A percentile compares a stretch with the other conserved stretches of the same genome.
Conservation (phyloP, 2,888 invertebrate species). For the Luperina testacea region DNA sequence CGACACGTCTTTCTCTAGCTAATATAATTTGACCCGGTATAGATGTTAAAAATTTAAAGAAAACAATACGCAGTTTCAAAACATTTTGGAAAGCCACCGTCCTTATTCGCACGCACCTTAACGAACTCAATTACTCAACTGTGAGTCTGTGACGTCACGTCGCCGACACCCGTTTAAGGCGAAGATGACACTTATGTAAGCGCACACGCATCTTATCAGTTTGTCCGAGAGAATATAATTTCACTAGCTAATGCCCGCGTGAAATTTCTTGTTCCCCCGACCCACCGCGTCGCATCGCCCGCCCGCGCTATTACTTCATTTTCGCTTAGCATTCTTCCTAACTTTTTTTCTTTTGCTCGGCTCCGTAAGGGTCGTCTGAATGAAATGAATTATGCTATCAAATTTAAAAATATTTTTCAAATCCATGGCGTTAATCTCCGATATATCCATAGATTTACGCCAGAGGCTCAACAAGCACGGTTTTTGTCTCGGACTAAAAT, state of each 20-base stretch:
- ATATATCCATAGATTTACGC: no score
- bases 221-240: neutral
- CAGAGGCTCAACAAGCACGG: no score
- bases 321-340: no score
- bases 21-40: neutral
- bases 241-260: neutral
- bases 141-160: slow-evolving; percentile 41
- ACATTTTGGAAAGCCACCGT: slow-evolving; percentile 48
- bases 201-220: neutral
- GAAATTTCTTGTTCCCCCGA: no score
- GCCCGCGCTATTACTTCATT: no score
- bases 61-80: slow-evolving; percentile 43
- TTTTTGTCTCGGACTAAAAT: no score
- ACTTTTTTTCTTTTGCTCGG: no score
- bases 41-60: neutral
- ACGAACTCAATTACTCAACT: slow-evolving; percentile 39
- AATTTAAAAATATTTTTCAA: no score
- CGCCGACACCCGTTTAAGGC: neutral
- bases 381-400: no score
- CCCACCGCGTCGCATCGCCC: no score
- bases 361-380: no score
- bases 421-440: no score
- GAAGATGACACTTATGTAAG: slow-evolving; percentile 33
- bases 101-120: slow-evolving; percentile 44
- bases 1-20: neutral